phyloP scores from a whole-genome alignment of 2,888 invertebrate genomes.

The Aleiodes testaceus region DNA sequence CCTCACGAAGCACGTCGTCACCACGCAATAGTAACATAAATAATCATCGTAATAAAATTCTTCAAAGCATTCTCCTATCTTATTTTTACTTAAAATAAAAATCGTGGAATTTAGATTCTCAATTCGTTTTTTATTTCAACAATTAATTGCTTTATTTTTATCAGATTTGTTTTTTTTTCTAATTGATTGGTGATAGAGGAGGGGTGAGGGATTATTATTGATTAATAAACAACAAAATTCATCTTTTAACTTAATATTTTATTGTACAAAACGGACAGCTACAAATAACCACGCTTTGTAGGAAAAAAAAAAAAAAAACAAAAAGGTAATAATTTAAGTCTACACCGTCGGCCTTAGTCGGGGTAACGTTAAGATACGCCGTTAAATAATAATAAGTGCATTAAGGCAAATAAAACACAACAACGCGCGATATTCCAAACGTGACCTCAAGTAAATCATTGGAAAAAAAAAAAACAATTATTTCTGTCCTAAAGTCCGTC shows the following conservation, averaged over 20 bases:
- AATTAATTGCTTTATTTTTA: conserved; percentile 7
- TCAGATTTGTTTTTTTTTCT: background rate
- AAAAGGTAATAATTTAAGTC: conserved; percentile 53
- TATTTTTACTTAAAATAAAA: no score
- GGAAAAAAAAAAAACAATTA: conserved; percentile 30
- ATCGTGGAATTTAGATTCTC: no score
- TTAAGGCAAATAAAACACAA: conserved; percentile 45
- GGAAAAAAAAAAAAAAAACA: conserved; percentile 28
- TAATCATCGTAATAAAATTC: no score
- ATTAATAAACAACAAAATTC: conserved; percentile 22
- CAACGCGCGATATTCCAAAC: conserved; percentile 60
- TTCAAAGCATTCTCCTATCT: no score
- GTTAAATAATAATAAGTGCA: conserved; percentile 47
- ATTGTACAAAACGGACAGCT: conserved; percentile 63
- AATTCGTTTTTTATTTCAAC: no score
- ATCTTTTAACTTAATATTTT: conserved; percentile 50
- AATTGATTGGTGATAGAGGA: background rate
- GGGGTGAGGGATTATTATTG: background rate
- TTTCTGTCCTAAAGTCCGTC: conserved; percentile 27
- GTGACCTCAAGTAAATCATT: conserved; percentile 61
- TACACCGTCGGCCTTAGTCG: conserved; percentile 57
- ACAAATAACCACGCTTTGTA: conserved; percentile 55
- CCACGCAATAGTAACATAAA: no score
- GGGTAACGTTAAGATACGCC: conserved; percentile 61
- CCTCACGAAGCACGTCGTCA: no score